Evolutionary conservation across 2,888 invertebrate genomes (phyloP).

Genomic region (Sinodicranocentrus sp.): DNA sequence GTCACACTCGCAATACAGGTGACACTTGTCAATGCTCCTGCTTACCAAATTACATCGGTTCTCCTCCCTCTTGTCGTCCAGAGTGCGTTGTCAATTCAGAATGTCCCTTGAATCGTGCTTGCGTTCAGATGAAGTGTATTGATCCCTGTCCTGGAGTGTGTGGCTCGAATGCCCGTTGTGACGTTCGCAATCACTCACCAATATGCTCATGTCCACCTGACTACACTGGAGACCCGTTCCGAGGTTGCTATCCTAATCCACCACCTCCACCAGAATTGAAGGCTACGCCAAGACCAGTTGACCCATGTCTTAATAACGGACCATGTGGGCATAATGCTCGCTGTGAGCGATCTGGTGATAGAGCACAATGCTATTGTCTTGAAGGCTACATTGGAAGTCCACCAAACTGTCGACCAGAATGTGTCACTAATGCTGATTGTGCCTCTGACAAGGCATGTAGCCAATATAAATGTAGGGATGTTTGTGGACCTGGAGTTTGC

Average conservation of each 20-base stretch:
- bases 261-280: conserved; percentile 56
- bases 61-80: conserved; percentile 69
- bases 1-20: conserved; percentile 80
- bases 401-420: conserved; percentile 82
- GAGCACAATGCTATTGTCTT: conserved; percentile 79
- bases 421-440: conserved; percentile 78
- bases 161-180: conserved; percentile 81
- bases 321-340: conserved; percentile 84
- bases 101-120: conserved; percentile 68
- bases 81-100: conserved; percentile 70
- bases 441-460: conserved; percentile 72
- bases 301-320: conserved; percentile 82
- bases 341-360: conserved; percentile 82
- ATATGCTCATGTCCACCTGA: conserved; percentile 81
- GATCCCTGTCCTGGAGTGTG: conserved; percentile 91
- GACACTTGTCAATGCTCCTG: conserved; percentile 74
- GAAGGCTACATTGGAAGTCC: conserved; percentile 31
- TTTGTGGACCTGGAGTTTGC: conserved; percentile 78
- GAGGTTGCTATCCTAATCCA: conserved; percentile 79
- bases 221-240: conserved; percentile 77
- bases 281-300: conserved; percentile 76
- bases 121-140: conserved; percentile 86
- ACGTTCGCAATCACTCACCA: conserved; percentile 71
- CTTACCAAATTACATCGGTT: conserved; percentile 62
- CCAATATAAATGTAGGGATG: conserved; percentile 79